Evolutionary conservation across 2,888 invertebrate species (phyloP), one percentile per base, ranked within the genome.

Genomic region (Epinotia nisella): DNA sequence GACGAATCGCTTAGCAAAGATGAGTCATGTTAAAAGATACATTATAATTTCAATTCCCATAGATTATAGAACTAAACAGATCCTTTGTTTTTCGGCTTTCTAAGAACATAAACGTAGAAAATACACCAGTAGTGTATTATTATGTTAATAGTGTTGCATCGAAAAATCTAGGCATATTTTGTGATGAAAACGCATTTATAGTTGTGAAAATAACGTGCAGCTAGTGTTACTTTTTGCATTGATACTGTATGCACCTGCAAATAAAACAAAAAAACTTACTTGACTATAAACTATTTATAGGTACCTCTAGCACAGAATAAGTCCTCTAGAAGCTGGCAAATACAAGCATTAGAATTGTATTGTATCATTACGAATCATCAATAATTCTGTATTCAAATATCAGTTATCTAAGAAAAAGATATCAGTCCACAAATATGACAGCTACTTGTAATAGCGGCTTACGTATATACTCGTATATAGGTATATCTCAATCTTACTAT

Each of bases 1-100:
- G 56, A 51, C 13, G 58, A 68, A 75, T 29, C 74, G 68, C 35
- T 72, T 67, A 56, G 60, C 66, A 70, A 71, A 64, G 69, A 58
- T 73, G 58, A 78, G 45, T 78, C 76, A 78, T 60, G 35, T 19
- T 53, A 24, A 53, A 62, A 59, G 19, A 68, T 65, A n/a, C n/a
- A n/a, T n/a, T n/a, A 64, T 69, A 70, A 74, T 65, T 65, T 74
- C 5, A 66, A 66, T 53, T 70, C 39, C 56, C n/a, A 3, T 55
- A 59, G n/a, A 49, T 59, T 69, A 51, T n/a, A 65, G 55, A 61
- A 73, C 68, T 69, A 53, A 59, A 73, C 9, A 19, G 58, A 59
- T 74, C 58, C 9, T 19, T 15, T 29, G 55, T 45, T 70, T 13
- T 13, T 51, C 29, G 19, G 39, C 29, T 53, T 65, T 69, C 68